Conservation (phyloP, 2,888 invertebrate genomes). For the Mythimna impura region DNA sequence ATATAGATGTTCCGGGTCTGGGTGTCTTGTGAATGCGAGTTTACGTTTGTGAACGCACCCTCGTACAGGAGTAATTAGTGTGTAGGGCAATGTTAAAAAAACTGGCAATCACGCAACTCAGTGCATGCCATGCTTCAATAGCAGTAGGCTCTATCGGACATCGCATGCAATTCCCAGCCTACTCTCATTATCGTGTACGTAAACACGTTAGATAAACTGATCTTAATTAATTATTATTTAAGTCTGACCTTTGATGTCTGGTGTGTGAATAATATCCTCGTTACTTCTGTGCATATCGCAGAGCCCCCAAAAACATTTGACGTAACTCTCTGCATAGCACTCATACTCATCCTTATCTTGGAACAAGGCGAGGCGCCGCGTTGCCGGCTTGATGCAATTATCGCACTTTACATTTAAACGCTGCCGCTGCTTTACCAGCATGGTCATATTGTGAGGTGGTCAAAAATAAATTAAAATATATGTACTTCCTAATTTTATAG, state of each 20-base stretch:
- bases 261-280: constrained; percentile 64
- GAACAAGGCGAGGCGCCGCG: constrained; percentile 75
- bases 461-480: constrained; percentile 21
- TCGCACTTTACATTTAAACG: constrained; percentile 64
- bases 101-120: too few species aligned
- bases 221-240: not conserved
- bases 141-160: too few species aligned
- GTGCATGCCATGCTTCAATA: too few species aligned
- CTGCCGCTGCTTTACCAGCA: constrained; percentile 66
- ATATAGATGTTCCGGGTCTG: too few species aligned
- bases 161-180: too few species aligned
- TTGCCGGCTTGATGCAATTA: constrained; percentile 74
- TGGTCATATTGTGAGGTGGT: constrained; percentile 42
- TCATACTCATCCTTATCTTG: constrained; percentile 77
- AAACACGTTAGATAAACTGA: too few species aligned
- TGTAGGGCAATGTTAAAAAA: too few species aligned
- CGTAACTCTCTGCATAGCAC: constrained; percentile 82
- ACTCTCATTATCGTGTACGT: too few species aligned
- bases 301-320: constrained; percentile 85
- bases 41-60: too few species aligned
- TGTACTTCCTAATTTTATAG: constrained; percentile 52
- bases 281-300: constrained; percentile 80
- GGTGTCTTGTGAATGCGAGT: too few species aligned
- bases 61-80: too few species aligned
- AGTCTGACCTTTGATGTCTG: constrained; percentile 45